phyloP scores from a whole-genome alignment of 2,797 vertebrate species.

The Pseudotriccus pelzelni region DNA sequence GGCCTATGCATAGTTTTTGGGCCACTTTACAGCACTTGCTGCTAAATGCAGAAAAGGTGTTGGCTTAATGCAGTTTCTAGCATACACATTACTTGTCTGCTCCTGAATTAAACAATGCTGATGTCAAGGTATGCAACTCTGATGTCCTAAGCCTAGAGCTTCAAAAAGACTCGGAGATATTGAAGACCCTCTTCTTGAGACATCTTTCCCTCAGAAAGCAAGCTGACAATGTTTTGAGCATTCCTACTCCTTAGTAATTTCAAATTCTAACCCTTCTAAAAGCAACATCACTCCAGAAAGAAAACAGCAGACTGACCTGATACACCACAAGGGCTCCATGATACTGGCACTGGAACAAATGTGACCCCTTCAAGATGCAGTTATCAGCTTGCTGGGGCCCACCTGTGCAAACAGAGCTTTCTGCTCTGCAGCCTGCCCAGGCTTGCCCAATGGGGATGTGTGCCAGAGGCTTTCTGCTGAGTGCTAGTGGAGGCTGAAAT shows the following conservation, averaged over 20 bases:
- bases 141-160: background rate
- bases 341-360: background rate
- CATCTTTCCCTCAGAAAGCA: background rate
- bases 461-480: background rate
- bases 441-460: rapidly evolving
- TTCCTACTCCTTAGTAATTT: background rate
- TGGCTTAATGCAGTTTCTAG: background rate
- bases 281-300: background rate
- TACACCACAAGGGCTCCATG: rapidly evolving
- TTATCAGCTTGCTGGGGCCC: background rate
- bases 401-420: background rate
- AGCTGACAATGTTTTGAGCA: background rate
- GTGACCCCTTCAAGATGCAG: rapidly evolving
- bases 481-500: background rate
- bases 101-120: background rate
- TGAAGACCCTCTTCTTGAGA: background rate
- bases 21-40: background rate
- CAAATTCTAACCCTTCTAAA: background rate
- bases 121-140: background rate
- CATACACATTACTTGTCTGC: background rate
- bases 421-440: background rate
- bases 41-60: background rate
- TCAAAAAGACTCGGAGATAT: background rate
- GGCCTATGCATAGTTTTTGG: background rate
- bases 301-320: background rate